Conservation (phyloP, 2,113 vertebrate genomes). For the Trichomycterus rosablanca region DNA sequence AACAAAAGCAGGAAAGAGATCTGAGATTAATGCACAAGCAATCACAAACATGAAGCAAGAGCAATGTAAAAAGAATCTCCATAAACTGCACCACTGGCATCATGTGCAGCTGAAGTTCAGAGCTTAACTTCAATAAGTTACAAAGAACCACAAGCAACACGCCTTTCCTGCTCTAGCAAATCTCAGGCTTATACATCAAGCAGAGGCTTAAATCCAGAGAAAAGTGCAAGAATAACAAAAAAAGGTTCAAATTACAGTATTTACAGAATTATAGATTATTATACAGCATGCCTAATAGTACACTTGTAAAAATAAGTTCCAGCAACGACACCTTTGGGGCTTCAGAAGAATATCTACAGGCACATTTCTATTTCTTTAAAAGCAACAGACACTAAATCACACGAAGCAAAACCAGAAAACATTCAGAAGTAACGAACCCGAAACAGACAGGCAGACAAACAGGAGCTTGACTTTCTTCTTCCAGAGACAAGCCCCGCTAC, state of each 20-base stretch:
- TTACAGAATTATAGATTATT: too few relatives aligned
- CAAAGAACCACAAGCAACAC: constrained; percentile 38
- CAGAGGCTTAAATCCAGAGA: constrained; percentile 10
- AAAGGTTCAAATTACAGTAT: too few relatives aligned
- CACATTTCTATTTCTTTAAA: constrained; percentile 59
- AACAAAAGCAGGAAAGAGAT: constrained; percentile 51
- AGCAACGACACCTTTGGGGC: too few relatives aligned
- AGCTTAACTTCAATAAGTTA: constrained; percentile 52
- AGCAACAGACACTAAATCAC: too few relatives aligned
- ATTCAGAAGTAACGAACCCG: constrained; percentile 67
- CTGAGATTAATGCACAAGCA: constrained; percentile 36
- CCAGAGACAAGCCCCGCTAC: constrained; percentile 61
- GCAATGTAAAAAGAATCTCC: constrained; percentile 22
- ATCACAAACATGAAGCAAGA: constrained; percentile 21
- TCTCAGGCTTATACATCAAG: constrained; percentile 29
- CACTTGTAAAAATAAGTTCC: too few relatives aligned
- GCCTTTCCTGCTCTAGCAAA: constrained; percentile 12
- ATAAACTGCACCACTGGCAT: constrained; percentile 27
- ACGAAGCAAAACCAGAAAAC: constrained; percentile 63
- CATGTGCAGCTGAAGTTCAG: constrained; percentile 49
- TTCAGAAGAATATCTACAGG: too few relatives aligned
- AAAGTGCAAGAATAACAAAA: too few relatives aligned
- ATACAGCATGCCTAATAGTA: too few relatives aligned
- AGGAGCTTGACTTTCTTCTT: constrained; percentile 76
- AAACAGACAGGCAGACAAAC: too few relatives aligned